Conservation (phyloP, 2,888 invertebrate genomes). For the Spisula subtruncata region DNA sequence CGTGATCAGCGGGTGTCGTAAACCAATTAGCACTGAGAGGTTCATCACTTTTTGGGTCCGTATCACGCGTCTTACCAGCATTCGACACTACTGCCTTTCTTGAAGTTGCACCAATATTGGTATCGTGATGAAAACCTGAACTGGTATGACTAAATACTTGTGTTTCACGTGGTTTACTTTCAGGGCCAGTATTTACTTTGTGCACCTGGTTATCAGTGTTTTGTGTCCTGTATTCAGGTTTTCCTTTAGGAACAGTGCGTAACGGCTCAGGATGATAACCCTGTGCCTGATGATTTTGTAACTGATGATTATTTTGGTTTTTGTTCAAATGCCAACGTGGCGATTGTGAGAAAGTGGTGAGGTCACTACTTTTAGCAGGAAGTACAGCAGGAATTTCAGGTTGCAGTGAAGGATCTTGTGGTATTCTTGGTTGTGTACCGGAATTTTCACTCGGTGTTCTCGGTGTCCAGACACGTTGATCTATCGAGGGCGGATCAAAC, state of each 20-base stretch:
- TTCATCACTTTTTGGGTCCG: background rate
- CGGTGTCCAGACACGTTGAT: constrained; percentile 69
- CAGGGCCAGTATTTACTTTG: too few relatives aligned
- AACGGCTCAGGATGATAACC: constrained; percentile 69
- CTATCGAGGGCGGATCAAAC: constrained; percentile 72
- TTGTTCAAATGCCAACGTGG: constrained; percentile 69
- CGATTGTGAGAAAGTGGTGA: constrained; percentile 80
- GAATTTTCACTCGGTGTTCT: constrained; percentile 72
- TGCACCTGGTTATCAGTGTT: background rate
- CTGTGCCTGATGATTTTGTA: constrained; percentile 45
- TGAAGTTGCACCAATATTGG: background rate
- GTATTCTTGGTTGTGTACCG: constrained; percentile 71
- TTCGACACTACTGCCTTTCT: background rate
- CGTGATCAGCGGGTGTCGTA: constrained; percentile 74
- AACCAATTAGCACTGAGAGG: constrained; percentile 77
- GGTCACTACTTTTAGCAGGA: constrained; percentile 81
- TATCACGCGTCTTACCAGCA: background rate
- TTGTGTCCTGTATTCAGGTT: constrained; percentile 14
- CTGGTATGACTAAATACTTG: constrained; percentile 23
- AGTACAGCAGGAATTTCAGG: constrained; percentile 78
- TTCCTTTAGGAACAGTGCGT: constrained; percentile 44
- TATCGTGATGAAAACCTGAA: constrained; percentile 5
- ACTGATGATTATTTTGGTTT: constrained; percentile 41
- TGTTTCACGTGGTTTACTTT: constrained; percentile 20
- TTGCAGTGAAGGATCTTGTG: constrained; percentile 73